Conservation (phyloP, 2,113 vertebrate genomes). For the Heteronetta atricapilla region DNA sequence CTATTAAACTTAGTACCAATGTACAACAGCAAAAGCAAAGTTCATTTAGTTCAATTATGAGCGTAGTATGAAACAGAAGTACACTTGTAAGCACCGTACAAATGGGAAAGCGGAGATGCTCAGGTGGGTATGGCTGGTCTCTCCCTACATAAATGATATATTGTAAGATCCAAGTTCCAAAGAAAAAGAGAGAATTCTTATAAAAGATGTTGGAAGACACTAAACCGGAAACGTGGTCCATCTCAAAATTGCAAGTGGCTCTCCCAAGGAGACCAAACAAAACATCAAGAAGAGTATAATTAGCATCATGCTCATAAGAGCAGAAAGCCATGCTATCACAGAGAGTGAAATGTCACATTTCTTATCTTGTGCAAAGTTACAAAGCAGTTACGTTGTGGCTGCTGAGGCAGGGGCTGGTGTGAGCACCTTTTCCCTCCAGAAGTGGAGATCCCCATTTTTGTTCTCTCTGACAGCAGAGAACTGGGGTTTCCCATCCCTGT, state of each 20-base stretch:
- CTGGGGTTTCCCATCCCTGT: neutral
- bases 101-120: neutral
- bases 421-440: neutral
- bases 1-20: neutral
- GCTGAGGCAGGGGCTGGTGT: neutral
- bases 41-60: conserved; percentile 1
- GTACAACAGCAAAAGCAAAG: neutral
- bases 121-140: neutral
- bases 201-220: neutral
- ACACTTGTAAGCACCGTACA: neutral
- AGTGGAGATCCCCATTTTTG: neutral
- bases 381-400: neutral
- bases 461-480: neutral
- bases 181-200: neutral
- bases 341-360: neutral
- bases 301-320: neutral
- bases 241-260: neutral
- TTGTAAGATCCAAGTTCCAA: neutral
- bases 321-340: neutral
- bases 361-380: fast-evolving
- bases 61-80: neutral
- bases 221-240: neutral
- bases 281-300: neutral
- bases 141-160: neutral
- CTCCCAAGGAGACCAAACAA: neutral